Conservation (phyloP, 2,113 vertebrate species). For the Amia ocellicauda region DNA sequence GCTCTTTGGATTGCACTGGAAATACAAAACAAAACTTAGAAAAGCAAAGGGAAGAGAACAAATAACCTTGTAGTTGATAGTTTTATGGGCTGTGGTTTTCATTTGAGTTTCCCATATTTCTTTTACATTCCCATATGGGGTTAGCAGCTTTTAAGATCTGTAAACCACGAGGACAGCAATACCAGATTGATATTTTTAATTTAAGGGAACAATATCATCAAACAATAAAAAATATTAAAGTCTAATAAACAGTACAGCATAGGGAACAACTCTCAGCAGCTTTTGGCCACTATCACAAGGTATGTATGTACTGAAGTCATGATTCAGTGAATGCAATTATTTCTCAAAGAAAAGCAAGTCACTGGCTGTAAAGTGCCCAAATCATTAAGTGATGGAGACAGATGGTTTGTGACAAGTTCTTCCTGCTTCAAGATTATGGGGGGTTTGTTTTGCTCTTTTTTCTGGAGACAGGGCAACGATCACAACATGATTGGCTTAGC, state of each 20-base stretch:
- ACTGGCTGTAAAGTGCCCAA: constrained; percentile 1
- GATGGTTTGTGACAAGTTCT: not conserved
- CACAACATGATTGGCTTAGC: too few relatives aligned
- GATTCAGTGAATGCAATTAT: constrained; percentile 6
- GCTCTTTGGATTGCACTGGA: not conserved
- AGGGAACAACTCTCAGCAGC: not conserved
- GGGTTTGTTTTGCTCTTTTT: too few relatives aligned
- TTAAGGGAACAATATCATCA: not conserved
- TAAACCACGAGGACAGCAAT: not conserved
- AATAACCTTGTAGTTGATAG: not conserved
- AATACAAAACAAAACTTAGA: not conserved
- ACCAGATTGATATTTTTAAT: not conserved
- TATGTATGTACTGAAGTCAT: constrained; percentile 7
- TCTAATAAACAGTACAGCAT: not conserved
- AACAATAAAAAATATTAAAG: not conserved
- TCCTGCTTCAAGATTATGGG: too few relatives aligned
- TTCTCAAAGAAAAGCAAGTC: constrained; percentile 6
- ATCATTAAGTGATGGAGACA: constrained; percentile 11
- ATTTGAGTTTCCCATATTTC: not conserved
- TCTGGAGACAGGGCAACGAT: too few relatives aligned
- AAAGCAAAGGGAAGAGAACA: not conserved
- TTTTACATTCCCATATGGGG: not conserved
- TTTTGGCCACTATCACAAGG: not conserved
- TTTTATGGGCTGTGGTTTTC: not conserved
- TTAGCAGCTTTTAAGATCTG: constrained; percentile 10